Percentiles rank a stretch among this genome's conserved stretches.
Conservation (phyloP, 2,113 vertebrate genomes). For the Catharus fuscescens region DNA sequence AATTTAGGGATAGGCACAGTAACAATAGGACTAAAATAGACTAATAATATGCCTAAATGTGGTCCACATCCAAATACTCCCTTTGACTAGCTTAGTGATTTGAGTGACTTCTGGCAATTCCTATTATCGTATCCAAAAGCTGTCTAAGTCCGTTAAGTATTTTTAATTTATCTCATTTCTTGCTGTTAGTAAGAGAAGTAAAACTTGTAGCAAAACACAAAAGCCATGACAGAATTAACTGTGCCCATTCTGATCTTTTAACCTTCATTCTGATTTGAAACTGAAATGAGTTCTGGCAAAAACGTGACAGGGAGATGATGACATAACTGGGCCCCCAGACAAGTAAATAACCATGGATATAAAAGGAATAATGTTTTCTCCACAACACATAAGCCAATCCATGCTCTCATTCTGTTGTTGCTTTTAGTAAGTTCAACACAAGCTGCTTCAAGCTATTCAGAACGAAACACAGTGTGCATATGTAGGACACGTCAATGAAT, state of each 20-base stretch:
- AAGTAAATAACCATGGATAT: not conserved
- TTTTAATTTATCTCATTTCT: not conserved
- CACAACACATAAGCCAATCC: not conserved
- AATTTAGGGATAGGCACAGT: not conserved
- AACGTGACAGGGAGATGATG: not conserved
- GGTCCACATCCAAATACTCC: not conserved
- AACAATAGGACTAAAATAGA: not conserved
- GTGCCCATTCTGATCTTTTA: not conserved
- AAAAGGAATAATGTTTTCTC: constrained; percentile 4
- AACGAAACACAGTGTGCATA: not conserved
- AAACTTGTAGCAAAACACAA: not conserved
- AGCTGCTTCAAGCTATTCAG: constrained; percentile 42
- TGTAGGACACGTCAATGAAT: constrained; percentile 20
- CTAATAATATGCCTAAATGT: not conserved
- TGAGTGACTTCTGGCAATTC: not conserved
- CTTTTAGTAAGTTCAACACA: not conserved
- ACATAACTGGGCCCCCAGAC: not conserved
- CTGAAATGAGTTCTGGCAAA: not conserved
- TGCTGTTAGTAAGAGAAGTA: not conserved
- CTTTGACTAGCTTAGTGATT: not conserved
- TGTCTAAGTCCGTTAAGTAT: not conserved
- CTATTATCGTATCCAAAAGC: not conserved
- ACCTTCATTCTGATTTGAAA: not conserved
- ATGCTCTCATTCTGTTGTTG: constrained; percentile 34
- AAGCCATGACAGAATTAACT: not conserved